Conservation (phyloP, 1,140 invertebrate genomes). For the Drosophila bipectinata region DNA sequence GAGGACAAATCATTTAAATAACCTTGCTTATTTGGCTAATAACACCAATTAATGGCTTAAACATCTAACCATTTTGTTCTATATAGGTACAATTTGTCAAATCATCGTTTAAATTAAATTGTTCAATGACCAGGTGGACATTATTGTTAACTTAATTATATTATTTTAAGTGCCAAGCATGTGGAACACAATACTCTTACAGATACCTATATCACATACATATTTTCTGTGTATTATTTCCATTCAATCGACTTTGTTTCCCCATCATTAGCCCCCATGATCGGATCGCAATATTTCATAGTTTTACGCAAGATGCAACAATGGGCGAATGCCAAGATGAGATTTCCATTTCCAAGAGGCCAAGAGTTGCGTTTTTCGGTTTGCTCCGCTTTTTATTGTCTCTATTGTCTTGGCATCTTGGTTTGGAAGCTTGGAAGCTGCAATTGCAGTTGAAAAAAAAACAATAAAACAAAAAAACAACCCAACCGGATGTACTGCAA, state of each 20-base stretch:
- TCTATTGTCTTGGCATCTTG: conserved; percentile 20
- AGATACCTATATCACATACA: too few relatives aligned
- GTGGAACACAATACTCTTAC: too few relatives aligned
- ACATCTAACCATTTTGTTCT: too few relatives aligned
- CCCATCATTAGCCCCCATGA: conserved; percentile 1
- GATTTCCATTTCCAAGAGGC: conserved; percentile 25
- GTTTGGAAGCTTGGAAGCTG: conserved; percentile 24
- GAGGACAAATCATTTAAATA: too few relatives aligned
- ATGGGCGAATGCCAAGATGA: conserved; percentile 38
- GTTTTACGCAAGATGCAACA: conserved; percentile 37
- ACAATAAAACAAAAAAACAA: neutral
- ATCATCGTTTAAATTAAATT: too few relatives aligned
- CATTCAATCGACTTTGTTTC: conserved; percentile 1
- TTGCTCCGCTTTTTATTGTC: conserved; percentile 25
- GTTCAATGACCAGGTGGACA: too few relatives aligned
- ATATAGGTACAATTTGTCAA: too few relatives aligned
- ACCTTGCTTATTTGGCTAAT: too few relatives aligned
- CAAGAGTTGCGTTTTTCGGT: conserved; percentile 26
- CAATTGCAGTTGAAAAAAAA: conserved; percentile 27
- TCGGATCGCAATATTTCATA: conserved; percentile 31
- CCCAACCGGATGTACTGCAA: conserved; percentile 1
- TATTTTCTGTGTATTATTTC: neutral
- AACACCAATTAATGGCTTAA: too few relatives aligned
- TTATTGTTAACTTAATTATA: too few relatives aligned
- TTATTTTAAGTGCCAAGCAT: too few relatives aligned